These are phyloP conservation scores for Noctua pronuba DNA, from an alignment of 2,888 invertebrate genomes.

Conservation along the genomic window DNA sequence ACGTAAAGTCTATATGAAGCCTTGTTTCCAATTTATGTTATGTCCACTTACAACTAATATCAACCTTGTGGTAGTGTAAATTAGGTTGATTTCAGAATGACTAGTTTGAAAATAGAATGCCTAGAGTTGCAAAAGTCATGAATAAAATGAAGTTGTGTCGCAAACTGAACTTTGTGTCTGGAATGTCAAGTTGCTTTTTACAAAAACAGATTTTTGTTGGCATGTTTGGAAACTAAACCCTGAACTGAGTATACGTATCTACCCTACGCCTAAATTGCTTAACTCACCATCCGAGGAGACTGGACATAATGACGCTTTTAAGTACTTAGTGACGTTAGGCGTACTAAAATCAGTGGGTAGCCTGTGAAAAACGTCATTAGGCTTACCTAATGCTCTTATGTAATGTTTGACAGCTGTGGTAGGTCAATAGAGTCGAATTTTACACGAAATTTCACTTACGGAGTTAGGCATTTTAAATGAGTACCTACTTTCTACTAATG, in stretches of 20 bases:
- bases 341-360: slow-evolving; percentile 60
- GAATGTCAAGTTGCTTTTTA: neutral
- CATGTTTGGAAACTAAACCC: neutral
- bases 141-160: neutral
- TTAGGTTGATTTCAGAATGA: neutral
- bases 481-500: neutral
- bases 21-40: neutral
- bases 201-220: neutral
- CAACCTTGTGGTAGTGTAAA: accelerated
- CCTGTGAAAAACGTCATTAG: slow-evolving; percentile 24
- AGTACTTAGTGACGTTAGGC: slow-evolving; percentile 65
- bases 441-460: slow-evolving; percentile 10
- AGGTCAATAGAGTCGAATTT: slow-evolving; percentile 2
- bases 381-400: slow-evolving; percentile 3
- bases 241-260: slow-evolving; percentile 30
- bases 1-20: neutral
- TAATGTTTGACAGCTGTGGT: neutral
- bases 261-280: slow-evolving; percentile 70
- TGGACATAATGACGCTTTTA: slow-evolving; percentile 73
- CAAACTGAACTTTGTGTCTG: neutral
- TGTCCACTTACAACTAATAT: neutral
- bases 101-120: neutral
- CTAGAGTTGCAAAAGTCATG: neutral
- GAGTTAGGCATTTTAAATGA: neutral
- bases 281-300: slow-evolving; percentile 73